Conservation (phyloP, 2,797 vertebrate genomes). For the Gila robusta region DNA sequence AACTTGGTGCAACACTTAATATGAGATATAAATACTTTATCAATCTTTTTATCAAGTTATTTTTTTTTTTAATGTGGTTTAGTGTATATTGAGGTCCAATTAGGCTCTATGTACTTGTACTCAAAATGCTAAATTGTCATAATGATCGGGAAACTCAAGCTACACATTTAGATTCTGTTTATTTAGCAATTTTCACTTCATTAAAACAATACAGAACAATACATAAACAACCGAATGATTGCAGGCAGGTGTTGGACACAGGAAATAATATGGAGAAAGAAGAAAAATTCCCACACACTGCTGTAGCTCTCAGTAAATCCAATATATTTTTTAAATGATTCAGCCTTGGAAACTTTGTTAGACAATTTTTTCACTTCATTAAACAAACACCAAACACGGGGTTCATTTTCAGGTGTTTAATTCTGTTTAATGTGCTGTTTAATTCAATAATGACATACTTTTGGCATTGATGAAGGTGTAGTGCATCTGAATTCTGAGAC, state of each 20-base stretch:
- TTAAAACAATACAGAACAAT: slow-evolving; percentile 15
- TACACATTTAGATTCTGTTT: slow-evolving; percentile 1
- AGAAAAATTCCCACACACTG: background rate
- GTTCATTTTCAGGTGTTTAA: background rate
- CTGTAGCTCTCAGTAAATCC: background rate
- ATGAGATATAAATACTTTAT: slow-evolving; percentile 8
- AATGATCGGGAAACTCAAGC: slow-evolving; percentile 29
- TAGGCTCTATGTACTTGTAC: background rate
- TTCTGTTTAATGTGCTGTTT: background rate
- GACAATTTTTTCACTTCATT: background rate
- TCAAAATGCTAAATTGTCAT: slow-evolving; percentile 7
- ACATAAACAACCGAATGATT: slow-evolving; percentile 28
- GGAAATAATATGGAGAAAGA: background rate
- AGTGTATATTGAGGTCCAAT: background rate
- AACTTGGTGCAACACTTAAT: background rate
- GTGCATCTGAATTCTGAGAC: background rate
- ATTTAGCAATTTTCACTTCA: slow-evolving; percentile 25
- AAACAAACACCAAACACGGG: background rate
- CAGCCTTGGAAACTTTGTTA: background rate
- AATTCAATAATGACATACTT: background rate
- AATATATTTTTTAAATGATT: background rate
- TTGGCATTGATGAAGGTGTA: too few species aligned
- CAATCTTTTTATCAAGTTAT: background rate
- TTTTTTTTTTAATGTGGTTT: background rate
- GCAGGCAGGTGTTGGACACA: slow-evolving; percentile 3